Conservation (phyloP, 2,113 vertebrate species). For the Eidolon helvum region DNA sequence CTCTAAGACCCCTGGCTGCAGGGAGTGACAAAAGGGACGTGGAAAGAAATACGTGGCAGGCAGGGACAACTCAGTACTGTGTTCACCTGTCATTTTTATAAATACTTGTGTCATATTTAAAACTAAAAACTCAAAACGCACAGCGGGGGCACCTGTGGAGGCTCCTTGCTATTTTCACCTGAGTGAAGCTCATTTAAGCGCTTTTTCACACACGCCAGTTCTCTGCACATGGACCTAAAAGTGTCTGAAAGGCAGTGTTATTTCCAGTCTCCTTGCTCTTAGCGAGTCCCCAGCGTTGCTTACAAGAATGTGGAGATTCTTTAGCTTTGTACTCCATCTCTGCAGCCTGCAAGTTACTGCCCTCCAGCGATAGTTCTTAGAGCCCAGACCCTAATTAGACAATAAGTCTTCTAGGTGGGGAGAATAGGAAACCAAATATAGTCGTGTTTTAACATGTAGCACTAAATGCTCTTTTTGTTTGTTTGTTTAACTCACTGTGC, state of each 20-base stretch:
- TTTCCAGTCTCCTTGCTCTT: not conserved
- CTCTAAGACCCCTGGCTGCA: not conserved
- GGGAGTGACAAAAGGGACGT: not conserved
- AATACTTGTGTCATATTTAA: not conserved
- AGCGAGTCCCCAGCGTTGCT: not conserved
- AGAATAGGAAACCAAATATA: slow-evolving; percentile 49
- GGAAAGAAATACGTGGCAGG: not conserved
- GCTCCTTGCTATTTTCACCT: not conserved
- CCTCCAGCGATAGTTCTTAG: not conserved
- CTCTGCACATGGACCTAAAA: not conserved
- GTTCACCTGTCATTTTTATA: not conserved
- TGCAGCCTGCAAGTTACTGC: not conserved
- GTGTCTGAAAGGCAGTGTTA: not conserved
- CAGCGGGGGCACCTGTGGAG: not conserved
- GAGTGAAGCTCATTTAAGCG: not conserved
- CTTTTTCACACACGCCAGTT: not conserved
- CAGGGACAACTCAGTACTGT: not conserved
- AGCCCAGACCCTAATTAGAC: slow-evolving; percentile 49
- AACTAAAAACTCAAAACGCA: not conserved
- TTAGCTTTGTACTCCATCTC: not conserved
- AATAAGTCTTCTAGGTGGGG: slow-evolving; percentile 31
- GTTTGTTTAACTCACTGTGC: slow-evolving; percentile 5
- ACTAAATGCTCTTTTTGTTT: not conserved
- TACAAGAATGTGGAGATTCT: not conserved
- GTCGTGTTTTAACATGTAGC: not conserved